Evolutionary conservation across 1,140 invertebrate species (phyloP).

Genomic region (Camponotus floridanus): DNA sequence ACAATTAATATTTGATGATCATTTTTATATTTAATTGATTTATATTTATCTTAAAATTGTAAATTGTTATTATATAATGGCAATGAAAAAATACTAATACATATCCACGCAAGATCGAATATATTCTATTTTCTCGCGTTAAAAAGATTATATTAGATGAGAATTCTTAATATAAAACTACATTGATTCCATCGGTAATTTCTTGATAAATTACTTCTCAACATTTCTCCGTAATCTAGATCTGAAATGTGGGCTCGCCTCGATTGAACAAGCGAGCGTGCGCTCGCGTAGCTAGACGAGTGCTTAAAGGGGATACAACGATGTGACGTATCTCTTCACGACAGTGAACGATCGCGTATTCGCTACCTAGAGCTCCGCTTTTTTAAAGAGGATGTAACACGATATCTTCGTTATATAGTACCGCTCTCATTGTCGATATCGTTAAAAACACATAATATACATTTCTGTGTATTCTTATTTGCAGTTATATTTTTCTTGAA

Average conservation of each 20-base stretch:
- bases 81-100: not conserved
- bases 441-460: not conserved
- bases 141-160: not conserved
- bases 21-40: not conserved
- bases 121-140: not conserved
- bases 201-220: constrained; percentile 15
- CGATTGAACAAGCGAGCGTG: constrained; percentile 43
- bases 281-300: constrained; percentile 38
- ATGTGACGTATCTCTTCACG: constrained; percentile 16
- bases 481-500: not conserved
- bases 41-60: not conserved
- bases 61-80: not conserved
- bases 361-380: constrained; percentile 12
- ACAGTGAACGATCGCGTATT: constrained; percentile 36
- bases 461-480: not conserved
- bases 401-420: constrained; percentile 26
- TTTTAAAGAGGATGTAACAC: constrained; percentile 52
- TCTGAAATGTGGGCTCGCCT: constrained; percentile 19
- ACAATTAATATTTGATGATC: not conserved
- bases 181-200: not conserved
- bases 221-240: constrained; percentile 35
- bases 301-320: constrained; percentile 39
- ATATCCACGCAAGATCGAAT: not conserved
- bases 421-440: not conserved
- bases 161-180: not conserved